A percentile compares a stretch with the other conserved stretches of the same genome.
Conservation (phyloP, 2,113 vertebrate genomes). For the Takifugu bimaculatus region DNA sequence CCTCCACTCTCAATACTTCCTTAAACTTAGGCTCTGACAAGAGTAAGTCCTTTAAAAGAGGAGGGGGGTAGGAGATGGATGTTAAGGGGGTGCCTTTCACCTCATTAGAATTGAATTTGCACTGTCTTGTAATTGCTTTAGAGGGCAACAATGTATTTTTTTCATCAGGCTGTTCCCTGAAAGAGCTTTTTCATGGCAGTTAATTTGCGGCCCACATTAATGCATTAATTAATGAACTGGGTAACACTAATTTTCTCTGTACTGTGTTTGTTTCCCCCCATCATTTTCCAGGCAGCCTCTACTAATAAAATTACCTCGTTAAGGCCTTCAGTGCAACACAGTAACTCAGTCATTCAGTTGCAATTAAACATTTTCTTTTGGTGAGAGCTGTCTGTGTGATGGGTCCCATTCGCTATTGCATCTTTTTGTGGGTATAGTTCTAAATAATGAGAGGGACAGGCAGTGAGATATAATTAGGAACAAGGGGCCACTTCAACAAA, state of each 20-base stretch:
- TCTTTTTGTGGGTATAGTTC: constrained; percentile 83
- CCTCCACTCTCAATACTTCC: constrained; percentile 77
- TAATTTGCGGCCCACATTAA: constrained; percentile 93
- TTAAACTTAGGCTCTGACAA: constrained; percentile 83
- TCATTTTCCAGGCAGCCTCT: constrained; percentile 79
- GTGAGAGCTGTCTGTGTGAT: constrained; percentile 68
- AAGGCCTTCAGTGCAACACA: constrained; percentile 85
- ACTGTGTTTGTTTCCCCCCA: constrained; percentile 80
- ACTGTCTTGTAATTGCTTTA: constrained; percentile 89
- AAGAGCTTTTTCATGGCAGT: constrained; percentile 90
- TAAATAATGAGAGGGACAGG: constrained; percentile 95
- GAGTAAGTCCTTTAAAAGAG: constrained; percentile 71
- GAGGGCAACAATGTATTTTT: constrained; percentile 91
- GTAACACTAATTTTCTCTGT: constrained; percentile 93
- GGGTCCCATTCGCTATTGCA: constrained; percentile 76
- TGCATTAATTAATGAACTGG: constrained; percentile 94
- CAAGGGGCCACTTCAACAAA: constrained; percentile 91
- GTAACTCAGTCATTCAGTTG: constrained; percentile 87
- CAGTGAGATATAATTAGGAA: constrained; percentile 97
- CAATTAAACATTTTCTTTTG: constrained; percentile 88
- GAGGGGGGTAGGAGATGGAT: constrained; percentile 61
- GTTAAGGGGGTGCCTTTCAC: constrained; percentile 87
- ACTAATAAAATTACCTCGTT: constrained; percentile 98
- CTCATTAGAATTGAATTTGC: constrained; percentile 88
- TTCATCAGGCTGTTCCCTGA: constrained; percentile 69